A percentile compares a stretch with the other conserved stretches of the same genome.
Evolutionary conservation across 2,797 vertebrate genomes (phyloP).

Genomic region (Adelosebastes latens): DNA sequence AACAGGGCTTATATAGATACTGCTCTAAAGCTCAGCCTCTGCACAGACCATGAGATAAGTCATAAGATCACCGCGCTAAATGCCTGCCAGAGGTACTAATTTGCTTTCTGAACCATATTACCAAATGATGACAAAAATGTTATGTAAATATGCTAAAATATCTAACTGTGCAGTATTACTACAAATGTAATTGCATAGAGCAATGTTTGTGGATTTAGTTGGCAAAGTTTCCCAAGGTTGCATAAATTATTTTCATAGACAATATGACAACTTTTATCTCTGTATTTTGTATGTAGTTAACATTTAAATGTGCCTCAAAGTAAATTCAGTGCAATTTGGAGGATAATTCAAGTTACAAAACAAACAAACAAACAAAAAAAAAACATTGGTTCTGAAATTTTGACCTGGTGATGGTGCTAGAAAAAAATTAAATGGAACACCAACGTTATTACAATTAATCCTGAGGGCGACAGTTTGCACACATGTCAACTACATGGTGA

Average conservation of each 20-base stretch:
- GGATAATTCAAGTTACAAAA: neutral
- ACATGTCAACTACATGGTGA: neutral
- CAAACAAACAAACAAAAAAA: neutral
- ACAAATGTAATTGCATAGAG: neutral
- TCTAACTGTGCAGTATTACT: neutral
- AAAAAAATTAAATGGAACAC: neutral
- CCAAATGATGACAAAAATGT: no score
- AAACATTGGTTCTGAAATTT: neutral
- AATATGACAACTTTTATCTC: neutral
- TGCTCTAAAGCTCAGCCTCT: neutral
- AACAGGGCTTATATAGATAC: conserved; percentile 17
- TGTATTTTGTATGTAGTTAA: neutral
- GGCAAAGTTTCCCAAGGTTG: neutral
- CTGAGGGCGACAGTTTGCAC: neutral
- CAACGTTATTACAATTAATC: neutral
- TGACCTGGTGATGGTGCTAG: neutral
- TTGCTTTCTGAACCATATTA: neutral
- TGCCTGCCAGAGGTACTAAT: neutral
- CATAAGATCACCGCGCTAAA: neutral
- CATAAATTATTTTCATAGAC: neutral
- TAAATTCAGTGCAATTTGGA: neutral
- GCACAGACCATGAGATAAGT: conserved; percentile 2
- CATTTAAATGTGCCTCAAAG: neutral
- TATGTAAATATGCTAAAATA: neutral
- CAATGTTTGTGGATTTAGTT: neutral